Evolutionary conservation across 2,113 vertebrate genomes (phyloP).

Genomic region (Heterotilapia buettikoferi): DNA sequence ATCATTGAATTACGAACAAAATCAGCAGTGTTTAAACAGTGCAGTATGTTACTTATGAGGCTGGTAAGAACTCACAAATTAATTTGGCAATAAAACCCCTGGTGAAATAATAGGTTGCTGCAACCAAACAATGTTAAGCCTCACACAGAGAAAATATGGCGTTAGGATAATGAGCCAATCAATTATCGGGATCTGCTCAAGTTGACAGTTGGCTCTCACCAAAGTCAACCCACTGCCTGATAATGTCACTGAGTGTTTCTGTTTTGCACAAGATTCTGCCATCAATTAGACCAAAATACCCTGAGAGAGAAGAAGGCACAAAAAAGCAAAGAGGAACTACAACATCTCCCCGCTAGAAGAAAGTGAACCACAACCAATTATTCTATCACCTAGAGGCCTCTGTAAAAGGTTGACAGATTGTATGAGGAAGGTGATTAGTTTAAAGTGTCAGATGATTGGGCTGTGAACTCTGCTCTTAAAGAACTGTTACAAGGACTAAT

Average conservation of each 20-base stretch:
- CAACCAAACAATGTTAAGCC: constrained; percentile 21
- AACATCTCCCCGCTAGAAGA: constrained; percentile 33
- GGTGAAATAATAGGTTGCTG: constrained; percentile 32
- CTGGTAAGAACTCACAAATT: constrained; percentile 13
- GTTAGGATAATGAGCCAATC: constrained; percentile 53
- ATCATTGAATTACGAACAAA: constrained; percentile 9
- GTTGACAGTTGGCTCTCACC: constrained; percentile 46
- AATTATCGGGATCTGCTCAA: constrained; percentile 47
- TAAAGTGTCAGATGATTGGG: constrained; percentile 59
- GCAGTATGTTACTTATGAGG: constrained; percentile 8
- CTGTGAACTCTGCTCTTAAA: constrained; percentile 48
- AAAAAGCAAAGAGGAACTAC: constrained; percentile 34
- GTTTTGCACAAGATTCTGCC: constrained; percentile 8
- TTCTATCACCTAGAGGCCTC: constrained; percentile 55
- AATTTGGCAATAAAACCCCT: constrained; percentile 18
- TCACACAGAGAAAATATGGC: constrained; percentile 35
- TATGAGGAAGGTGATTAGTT: constrained; percentile 58
- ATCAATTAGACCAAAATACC: constrained; percentile 31
- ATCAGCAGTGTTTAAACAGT: constrained; percentile 6
- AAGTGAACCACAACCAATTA: constrained; percentile 62
- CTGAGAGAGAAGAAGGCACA: constrained; percentile 1
- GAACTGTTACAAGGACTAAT: constrained; percentile 40
- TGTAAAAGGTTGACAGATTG: constrained; percentile 49
- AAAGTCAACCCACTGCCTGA: constrained; percentile 13
- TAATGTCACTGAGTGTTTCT: constrained; percentile 29